Evolutionary conservation across 2,888 invertebrate genomes (phyloP), one percentile per base, ranked within the genome.

Genomic region (Dicranocentrus wangi): DNA sequence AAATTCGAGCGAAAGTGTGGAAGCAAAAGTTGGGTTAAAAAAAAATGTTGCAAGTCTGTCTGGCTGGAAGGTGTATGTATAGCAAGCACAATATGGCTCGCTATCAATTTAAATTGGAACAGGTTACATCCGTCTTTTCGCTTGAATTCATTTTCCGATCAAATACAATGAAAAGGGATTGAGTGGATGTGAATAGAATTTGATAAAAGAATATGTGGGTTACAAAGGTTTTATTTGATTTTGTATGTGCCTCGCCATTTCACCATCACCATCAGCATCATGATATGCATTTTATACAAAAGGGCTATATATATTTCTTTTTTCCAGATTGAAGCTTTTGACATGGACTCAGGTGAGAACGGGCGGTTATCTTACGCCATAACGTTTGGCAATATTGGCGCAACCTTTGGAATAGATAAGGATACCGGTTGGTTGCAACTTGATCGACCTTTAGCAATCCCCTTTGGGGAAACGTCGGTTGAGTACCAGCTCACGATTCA

Each of bases 401-500:
- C 94, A 87, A 93, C 93, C 65, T 98, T 98, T 90, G 90, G 90
- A 42, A 93, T 97, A 83, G 95, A 98, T 89, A 90, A 93, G 32
- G 90, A 91, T 72, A 91, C 95, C 85, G 98, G 98, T 58, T 91
- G 92, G 85, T 89, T 92, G 15, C 92, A 93, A 69, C 92, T 95
- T 61, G 91, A 93, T 42, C 91, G 94, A 84, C 92, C 92, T 87
- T 90, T 95, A 86, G 89, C 93, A 55, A 90, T 91, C 78, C 91
- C 93, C 47, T 92, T 93, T 85, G 86, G 85, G 7, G 84, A 86
- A n/a, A 86, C 87, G 42, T 82, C 82, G 55, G 92, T 93, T 66
- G 96, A 97, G 88, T 97, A 95, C 89, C 94, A 94, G 89, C 90
- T 97, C 75, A 91, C 92, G 85, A 93, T 97, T 77, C 93, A 94